Conservation (phyloP, 2,888 invertebrate genomes). For the Kuschelorhynchus macadamiae region DNA sequence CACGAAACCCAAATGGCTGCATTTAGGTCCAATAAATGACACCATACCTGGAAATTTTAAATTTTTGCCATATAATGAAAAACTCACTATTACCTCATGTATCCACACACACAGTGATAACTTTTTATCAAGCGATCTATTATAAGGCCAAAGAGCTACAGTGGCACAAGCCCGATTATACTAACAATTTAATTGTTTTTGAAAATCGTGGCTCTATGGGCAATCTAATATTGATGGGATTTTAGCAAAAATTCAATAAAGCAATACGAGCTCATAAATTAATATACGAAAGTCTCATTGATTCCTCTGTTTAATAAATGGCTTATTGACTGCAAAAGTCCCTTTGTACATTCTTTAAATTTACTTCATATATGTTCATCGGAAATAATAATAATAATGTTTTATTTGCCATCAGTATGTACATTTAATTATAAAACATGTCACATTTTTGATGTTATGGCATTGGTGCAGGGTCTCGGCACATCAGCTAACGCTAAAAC, state of each 20-base stretch:
- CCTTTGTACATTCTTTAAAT: background rate
- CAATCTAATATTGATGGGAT: conserved; percentile 28
- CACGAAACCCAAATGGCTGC: conserved; percentile 49
- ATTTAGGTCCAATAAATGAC: background rate
- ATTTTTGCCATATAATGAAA: background rate
- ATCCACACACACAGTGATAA: conserved; percentile 28
- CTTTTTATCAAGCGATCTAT: conserved; percentile 50
- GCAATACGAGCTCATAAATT: conserved; percentile 46
- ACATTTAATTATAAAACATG: too few species aligned
- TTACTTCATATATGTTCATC: background rate
- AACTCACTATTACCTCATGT: too few species aligned
- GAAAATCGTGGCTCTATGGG: conserved; percentile 45
- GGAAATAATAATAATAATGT: too few species aligned
- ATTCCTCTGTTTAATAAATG: conserved; percentile 35
- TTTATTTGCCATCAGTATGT: too few species aligned
- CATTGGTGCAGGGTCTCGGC: background rate
- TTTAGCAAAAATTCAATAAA: conserved; percentile 42
- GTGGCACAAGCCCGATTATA: conserved; percentile 30
- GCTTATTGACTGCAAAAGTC: conserved; percentile 33
- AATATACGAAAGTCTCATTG: conserved; percentile 47
- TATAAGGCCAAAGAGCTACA: conserved; percentile 49
- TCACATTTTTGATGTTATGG: background rate
- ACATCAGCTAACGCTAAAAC: background rate
- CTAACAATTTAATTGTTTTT: conserved; percentile 33
- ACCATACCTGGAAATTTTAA: background rate